Evolutionary conservation across 2,797 vertebrate species (phyloP).

Genomic region (Philypnodon macrostomus): DNA sequence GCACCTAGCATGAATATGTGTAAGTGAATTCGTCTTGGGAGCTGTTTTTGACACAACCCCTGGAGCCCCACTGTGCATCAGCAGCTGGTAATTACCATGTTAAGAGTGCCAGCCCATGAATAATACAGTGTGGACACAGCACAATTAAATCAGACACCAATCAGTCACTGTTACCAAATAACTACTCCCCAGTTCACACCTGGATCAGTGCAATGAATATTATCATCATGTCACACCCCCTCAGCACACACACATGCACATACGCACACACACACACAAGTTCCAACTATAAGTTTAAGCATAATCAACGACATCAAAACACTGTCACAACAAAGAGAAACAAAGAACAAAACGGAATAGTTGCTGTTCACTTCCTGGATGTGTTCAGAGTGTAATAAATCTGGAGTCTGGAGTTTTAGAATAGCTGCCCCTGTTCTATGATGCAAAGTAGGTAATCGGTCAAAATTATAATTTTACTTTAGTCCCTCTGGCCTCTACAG

Average conservation of each 20-base stretch:
- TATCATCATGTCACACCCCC: conserved; percentile 20
- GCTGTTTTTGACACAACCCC: conserved; percentile 67
- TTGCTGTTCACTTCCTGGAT: not conserved
- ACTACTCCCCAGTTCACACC: conserved; percentile 73
- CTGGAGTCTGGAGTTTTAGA: too few relatives aligned
- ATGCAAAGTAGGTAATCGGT: too few relatives aligned
- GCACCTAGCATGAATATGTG: conserved; percentile 19
- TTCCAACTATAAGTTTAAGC: conserved; percentile 15
- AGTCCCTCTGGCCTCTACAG: too few relatives aligned
- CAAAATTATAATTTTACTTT: too few relatives aligned
- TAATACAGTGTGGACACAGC: conserved; percentile 76
- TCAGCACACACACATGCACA: too few relatives aligned
- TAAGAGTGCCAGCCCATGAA: conserved; percentile 77
- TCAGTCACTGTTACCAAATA: conserved; percentile 82
- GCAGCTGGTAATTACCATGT: conserved; percentile 78
- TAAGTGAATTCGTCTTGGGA: conserved; percentile 65
- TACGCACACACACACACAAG: not conserved
- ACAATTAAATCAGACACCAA: conserved; percentile 77
- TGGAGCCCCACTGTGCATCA: conserved; percentile 61
- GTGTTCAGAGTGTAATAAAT: too few relatives aligned
- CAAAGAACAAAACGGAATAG: not conserved
- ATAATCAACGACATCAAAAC: too few relatives aligned
- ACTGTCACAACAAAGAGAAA: conserved; percentile 22
- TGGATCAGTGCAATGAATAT: conserved; percentile 55
- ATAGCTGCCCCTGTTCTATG: too few relatives aligned